Conservation (phyloP, 2,888 invertebrate genomes). For the Vesta saturnalis region DNA sequence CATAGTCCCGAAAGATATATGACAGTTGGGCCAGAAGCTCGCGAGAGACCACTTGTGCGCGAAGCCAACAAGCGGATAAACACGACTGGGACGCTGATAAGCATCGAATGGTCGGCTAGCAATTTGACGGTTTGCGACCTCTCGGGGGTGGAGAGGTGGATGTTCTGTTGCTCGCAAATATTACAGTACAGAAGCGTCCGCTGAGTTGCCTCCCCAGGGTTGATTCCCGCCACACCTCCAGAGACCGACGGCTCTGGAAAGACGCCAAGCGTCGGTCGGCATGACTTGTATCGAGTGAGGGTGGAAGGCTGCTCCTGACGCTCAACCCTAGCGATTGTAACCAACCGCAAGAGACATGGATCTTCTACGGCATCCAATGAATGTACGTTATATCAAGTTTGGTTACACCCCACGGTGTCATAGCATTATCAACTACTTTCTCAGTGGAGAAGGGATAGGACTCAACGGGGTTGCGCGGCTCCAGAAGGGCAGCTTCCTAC, state of each 20-base stretch:
- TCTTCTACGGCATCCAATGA: constrained; percentile 49
- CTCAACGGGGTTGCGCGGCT: constrained; percentile 40
- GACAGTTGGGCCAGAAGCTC: constrained; percentile 50
- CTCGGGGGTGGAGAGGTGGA: constrained; percentile 57
- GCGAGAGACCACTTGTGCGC: constrained; percentile 58
- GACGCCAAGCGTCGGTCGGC: constrained; percentile 58
- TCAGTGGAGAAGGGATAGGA: constrained; percentile 47
- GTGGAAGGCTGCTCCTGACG: constrained; percentile 50
- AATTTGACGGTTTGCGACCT: constrained; percentile 56
- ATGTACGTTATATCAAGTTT: constrained; percentile 38
- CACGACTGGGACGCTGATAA: constrained; percentile 62
- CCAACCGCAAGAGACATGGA: constrained; percentile 55
- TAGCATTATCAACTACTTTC: constrained; percentile 47
- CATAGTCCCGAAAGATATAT: constrained; percentile 46
- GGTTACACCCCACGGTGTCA: constrained; percentile 51
- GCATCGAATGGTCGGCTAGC: constrained; percentile 57
- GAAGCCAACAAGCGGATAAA: constrained; percentile 57
- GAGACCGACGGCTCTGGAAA: constrained; percentile 60
- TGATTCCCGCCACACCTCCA: constrained; percentile 65
- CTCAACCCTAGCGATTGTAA: constrained; percentile 47
- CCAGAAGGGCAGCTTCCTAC: constrained; percentile 43
- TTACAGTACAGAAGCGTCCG: constrained; percentile 45
- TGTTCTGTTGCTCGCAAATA: constrained; percentile 48
- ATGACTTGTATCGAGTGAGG: constrained; percentile 46
- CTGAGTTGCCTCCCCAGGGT: constrained; percentile 64